phyloP scores from a whole-genome alignment of 2,797 vertebrate species.

The Discoglossus pictus region DNA sequence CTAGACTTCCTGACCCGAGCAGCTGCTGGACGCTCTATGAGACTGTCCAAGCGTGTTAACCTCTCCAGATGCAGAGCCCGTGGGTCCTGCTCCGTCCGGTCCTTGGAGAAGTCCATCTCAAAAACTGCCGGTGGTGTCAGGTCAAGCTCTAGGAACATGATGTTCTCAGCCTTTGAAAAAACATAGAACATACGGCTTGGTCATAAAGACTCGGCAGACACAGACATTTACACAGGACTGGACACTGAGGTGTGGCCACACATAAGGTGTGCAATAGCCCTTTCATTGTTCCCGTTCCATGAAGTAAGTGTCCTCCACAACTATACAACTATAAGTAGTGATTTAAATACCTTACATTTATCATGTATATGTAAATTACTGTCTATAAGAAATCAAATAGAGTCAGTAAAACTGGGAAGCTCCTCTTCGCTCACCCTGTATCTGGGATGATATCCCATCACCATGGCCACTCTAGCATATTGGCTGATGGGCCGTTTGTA shows the following conservation, averaged over 20 bases:
- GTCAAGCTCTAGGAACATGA: slow-evolving; percentile 94
- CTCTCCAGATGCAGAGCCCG: slow-evolving; percentile 79
- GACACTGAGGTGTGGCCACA: no score
- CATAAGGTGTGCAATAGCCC: no score
- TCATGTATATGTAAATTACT: no score
- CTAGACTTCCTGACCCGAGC: slow-evolving; percentile 86
- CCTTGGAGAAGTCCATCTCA: slow-evolving; percentile 81
- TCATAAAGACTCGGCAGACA: not conserved
- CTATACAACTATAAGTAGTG: no score
- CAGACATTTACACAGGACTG: not conserved
- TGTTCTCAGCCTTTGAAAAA: slow-evolving; percentile 85
- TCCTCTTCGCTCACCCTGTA: slow-evolving; percentile 81
- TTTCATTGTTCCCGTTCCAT: no score
- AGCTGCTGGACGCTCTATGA: slow-evolving; percentile 74
- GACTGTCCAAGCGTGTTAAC: slow-evolving; percentile 74
- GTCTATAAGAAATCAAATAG: no score
- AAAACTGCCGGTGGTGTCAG: slow-evolving; percentile 90
- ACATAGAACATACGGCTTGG: not conserved
- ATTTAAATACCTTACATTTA: no score
- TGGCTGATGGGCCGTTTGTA: slow-evolving; percentile 97
- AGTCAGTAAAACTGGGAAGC: no score
- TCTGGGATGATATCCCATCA: slow-evolving; percentile 83
- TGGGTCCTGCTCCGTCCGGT: slow-evolving; percentile 79
- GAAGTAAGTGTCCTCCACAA: no score
- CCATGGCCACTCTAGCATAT: slow-evolving; percentile 88